Base-by-base conservation (phyloP, 2,113 vertebrate species). In the Periophthalmus modestus region DNA sequence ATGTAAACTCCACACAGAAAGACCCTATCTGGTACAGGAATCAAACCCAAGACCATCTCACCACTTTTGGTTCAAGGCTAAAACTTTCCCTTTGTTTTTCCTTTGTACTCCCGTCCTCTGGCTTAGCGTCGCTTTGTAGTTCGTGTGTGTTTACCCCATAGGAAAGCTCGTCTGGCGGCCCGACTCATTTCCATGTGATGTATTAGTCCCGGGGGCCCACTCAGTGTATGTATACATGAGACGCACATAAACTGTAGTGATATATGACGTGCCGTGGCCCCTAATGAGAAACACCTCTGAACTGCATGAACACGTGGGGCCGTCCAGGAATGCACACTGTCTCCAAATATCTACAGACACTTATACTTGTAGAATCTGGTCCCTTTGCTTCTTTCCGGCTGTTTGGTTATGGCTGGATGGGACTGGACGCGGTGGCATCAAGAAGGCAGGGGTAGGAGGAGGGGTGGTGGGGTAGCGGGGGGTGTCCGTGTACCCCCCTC, bases 271-370 rank as follows among this genome's bases (percentile, higher is more conserved):
- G 69, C 43, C 34, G 62, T 16, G 3, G 71, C 69, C 14, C 62
- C 78, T 76, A 73, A 85, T 72, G 83, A 82, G 55, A 2, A 15
- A 70, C 67, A 89, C 55, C 74, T 83, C 39, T 80, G 78, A 71
- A 77, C 75, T 21, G 0, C 1, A 0, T 71, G 63, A 21, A 0
- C 1, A 2, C 72, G 63, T 79, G 71, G 73, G 79, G 63, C 55
- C 46, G 28, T 83, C 70, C 72, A 82, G 84, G 90, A 89, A 89
- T 83, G 82, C 23, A 13, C n/a, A 68, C 78, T 70, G 82, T 87
- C 14, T 58, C 21, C 77, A 76, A 75, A 78, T 55, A 7, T 28
- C 19, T 55, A 47, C 72, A 72, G 39, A 43, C 68, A 82, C 75
- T 73, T 39, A 77, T 68, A 62, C 52, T 39, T 77, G 75, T 66